A percentile compares a stretch with the other conserved stretches of the same genome.
phyloP scores from a whole-genome alignment of 2,797 vertebrate species.

The Peromyscus eremicus region DNA sequence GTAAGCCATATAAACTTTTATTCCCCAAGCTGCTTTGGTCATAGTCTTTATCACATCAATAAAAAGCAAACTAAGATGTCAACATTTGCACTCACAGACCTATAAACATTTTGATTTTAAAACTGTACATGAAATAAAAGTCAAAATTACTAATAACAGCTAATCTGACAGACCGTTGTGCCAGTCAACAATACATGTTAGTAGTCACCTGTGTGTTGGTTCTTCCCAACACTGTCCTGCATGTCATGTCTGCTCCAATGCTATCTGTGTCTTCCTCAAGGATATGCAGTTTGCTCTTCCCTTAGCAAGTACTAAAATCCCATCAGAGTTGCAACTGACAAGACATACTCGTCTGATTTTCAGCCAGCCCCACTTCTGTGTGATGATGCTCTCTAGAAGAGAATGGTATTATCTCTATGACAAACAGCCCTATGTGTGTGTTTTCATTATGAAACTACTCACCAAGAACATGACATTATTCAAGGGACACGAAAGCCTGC shows the following conservation, averaged over 20 bases:
- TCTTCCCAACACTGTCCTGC: neutral
- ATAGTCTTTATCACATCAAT: neutral
- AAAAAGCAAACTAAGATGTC: neutral
- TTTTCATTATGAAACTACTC: conserved; percentile 74
- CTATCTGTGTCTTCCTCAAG: neutral
- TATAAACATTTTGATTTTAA: conserved; percentile 42
- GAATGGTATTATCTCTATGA: conserved; percentile 51
- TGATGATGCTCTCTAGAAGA: conserved; percentile 41
- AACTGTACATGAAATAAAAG: conserved; percentile 36
- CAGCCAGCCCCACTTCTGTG: conserved; percentile 34
- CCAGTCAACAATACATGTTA: neutral
- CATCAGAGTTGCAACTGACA: neutral
- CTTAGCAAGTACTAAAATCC: neutral
- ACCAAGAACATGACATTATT: conserved; percentile 68
- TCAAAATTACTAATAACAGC: neutral
- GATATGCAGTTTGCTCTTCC: neutral
- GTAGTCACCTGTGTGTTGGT: neutral
- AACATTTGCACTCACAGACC: neutral
- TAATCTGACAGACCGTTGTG: neutral
- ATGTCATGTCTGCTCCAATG: neutral
- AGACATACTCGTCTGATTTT: conserved; percentile 1
- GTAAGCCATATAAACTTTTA: neutral
- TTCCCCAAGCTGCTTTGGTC: neutral
- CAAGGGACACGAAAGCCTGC: conserved; percentile 53
- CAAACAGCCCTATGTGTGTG: conserved; percentile 56